Evolutionary conservation across 1,140 invertebrate species (phyloP), one percentile per base, ranked within the genome.

Genomic region (Apis dorsata): DNA sequence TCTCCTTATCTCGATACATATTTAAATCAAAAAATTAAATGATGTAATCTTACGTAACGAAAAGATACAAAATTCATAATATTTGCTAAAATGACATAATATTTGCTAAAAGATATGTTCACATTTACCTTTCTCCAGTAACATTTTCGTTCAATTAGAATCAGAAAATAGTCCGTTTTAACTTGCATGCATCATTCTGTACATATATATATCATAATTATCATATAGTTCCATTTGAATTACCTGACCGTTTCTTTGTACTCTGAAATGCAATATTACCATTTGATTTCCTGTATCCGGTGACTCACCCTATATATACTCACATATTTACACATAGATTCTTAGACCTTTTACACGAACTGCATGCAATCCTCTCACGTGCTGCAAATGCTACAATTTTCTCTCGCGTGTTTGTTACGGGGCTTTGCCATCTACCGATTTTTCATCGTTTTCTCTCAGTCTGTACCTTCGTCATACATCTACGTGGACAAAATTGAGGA

Each of bases 361-460:
- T 24, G 59, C 62, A 44, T 34, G 65, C 85, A 85, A 86, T 86
- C 84, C 74, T 57, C 81, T 86, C 79, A 85, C 77, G 55, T 85
- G 70, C 72, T 28, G 62, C 79, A 59, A 85, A 81, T 79, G 79
- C 28, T 70, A 70, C 74, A 75, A 85, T 85, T 85, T 82, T 74
- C 81, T 51, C 65, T 7, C 8, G 17, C 59, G 60, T 77, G 69
- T 78, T 85, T 59, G 63, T 78, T 73, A 51, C 24, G 77, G 85
- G 55, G 34, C 24, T 65, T n/a, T 66, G 28, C 44, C 34, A 44
- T 65, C 57, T 51, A 17, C 15, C 60, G 44, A 77, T 82, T 78
- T 78, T 44, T 72, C 57, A 62, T 65, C 55, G 66, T 60, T 70
- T 44, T 73, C 7, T 44, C 44, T 62, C 55, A 7, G 10, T 49